A percentile compares a stretch with the other conserved stretches of the same genome.
Evolutionary conservation across 2,797 vertebrate genomes (phyloP).

Genomic region (Gambusia yucatana): DNA sequence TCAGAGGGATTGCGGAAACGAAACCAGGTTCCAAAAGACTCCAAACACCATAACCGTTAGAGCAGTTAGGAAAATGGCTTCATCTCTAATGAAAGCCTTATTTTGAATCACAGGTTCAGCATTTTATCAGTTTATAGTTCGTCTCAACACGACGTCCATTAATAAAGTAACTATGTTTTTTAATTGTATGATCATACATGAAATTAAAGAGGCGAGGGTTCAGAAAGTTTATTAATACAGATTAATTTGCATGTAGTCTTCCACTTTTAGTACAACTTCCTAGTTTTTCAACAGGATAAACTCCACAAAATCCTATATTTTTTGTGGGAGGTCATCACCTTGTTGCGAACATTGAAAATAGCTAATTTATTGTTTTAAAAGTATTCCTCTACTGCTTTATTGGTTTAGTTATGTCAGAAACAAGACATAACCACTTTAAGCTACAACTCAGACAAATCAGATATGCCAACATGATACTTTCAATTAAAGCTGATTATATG

Average conservation of each 20-base stretch:
- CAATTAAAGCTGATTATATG: not conserved
- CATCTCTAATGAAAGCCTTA: not conserved
- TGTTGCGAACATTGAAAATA: not conserved
- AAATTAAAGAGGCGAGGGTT: not conserved
- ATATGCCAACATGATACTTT: not conserved
- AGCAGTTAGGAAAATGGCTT: too few relatives aligned
- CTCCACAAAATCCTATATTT: not conserved
- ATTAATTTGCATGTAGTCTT: not conserved
- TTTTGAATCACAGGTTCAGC: not conserved
- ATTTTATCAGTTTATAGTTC: not conserved
- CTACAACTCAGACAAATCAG: not conserved
- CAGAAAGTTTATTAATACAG: not conserved
- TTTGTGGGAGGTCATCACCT: not conserved
- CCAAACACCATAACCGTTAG: not conserved
- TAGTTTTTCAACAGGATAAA: not conserved
- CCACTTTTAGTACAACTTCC: not conserved
- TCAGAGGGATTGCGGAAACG: slow-evolving; percentile 20
- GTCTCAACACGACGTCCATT: not conserved
- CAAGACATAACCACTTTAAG: not conserved
- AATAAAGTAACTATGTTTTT: not conserved
- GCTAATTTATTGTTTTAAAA: not conserved
- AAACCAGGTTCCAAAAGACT: not conserved
- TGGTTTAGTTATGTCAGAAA: not conserved
- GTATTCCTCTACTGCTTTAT: not conserved
- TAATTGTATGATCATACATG: not conserved